phyloP scores from a whole-genome alignment of 2,797 vertebrate species.

The Sebastes goodei region DNA sequence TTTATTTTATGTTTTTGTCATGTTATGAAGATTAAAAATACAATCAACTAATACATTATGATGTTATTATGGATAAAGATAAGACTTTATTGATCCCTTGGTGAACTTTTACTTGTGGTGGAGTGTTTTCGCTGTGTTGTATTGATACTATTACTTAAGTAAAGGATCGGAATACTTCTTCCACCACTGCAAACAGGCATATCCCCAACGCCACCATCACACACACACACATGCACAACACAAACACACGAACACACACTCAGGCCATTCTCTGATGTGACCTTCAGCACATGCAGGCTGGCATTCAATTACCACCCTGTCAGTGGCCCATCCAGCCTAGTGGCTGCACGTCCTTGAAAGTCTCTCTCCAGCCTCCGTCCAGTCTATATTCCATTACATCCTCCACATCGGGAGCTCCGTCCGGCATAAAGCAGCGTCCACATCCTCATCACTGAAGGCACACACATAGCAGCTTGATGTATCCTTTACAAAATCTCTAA shows the following conservation, averaged over 20 bases:
- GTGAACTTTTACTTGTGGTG: background rate
- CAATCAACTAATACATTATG: no score
- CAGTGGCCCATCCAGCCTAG: conserved; percentile 76
- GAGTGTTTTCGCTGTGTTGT: background rate
- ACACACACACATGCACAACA: background rate
- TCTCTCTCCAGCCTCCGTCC: conserved; percentile 72
- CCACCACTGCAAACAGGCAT: background rate
- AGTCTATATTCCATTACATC: conserved; percentile 75
- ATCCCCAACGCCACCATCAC: background rate
- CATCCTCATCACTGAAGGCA: conserved; percentile 28
- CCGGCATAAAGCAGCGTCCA: conserved; percentile 40
- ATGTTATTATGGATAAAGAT: no score
- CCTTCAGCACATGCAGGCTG: conserved; percentile 79
- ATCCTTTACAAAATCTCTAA: conserved; percentile 24
- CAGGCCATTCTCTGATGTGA: conserved; percentile 71
- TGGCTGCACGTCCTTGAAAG: conserved; percentile 76
- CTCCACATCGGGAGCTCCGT: conserved; percentile 60
- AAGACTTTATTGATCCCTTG: no score
- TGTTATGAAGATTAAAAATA: background rate
- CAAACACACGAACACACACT: conserved; percentile 32
- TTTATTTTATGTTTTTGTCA: background rate
- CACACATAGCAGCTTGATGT: conserved; percentile 15
- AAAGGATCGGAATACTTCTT: background rate
- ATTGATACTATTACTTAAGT: background rate
- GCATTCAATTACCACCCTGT: conserved; percentile 83